Percentiles rank a stretch among this genome's conserved stretches.
These are phyloP conservation scores for Cylindroiulus punctatus DNA, from an alignment of 2,888 invertebrate species.

Conservation along the genomic window DNA sequence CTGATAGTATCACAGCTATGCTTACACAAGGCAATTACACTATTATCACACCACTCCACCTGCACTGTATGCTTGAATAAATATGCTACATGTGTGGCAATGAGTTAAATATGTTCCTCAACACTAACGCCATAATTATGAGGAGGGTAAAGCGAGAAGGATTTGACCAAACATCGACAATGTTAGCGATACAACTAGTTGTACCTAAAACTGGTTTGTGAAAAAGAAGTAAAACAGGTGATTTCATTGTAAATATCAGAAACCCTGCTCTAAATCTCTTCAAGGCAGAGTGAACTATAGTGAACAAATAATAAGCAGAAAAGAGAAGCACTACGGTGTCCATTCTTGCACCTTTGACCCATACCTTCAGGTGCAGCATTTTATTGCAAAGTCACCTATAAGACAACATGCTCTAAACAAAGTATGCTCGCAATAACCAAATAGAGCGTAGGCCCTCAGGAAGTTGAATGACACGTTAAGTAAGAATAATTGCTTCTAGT, in stretches of 20 bases:
- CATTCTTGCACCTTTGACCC: constrained; percentile 18
- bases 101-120: too few relatives aligned
- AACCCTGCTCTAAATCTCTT: background rate
- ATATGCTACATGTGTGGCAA: too few relatives aligned
- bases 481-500: background rate
- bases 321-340: background rate
- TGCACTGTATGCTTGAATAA: too few relatives aligned
- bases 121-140: too few relatives aligned
- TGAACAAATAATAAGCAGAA: background rate
- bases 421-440: background rate
- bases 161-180: too few relatives aligned
- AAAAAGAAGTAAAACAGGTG: background rate
- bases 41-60: too few relatives aligned
- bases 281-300: background rate
- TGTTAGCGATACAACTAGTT: too few relatives aligned
- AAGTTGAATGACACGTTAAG: background rate
- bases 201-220: background rate
- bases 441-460: background rate
- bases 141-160: too few relatives aligned
- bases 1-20: too few relatives aligned
- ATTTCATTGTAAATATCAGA: background rate
- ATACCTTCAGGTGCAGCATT: background rate
- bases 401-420: background rate
- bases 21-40: too few relatives aligned
- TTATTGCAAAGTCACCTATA: background rate